Base-by-base conservation (phyloP, 2,888 invertebrate genomes). In the Nephrocerus scutellatus region DNA sequence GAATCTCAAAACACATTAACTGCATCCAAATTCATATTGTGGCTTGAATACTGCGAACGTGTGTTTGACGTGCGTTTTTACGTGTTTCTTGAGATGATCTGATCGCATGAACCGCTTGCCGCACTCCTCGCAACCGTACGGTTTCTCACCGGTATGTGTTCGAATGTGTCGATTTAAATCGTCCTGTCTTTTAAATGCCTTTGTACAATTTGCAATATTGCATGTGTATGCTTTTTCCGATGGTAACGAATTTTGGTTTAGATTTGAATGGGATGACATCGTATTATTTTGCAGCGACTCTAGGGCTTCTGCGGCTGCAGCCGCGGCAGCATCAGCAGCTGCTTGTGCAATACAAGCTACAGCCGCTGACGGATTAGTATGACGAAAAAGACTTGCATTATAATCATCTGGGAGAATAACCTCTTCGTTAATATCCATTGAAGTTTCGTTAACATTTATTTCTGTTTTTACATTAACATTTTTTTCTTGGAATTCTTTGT, bases 51-150 rank as follows among this genome's bases (percentile, higher is more conserved):
- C n/a, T n/a, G n/a, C n/a, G n/a, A n/a, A n/a, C n/a, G n/a, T n/a
- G n/a, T n/a, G n/a, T n/a, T 57, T 56, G 33, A 49, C 53, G 50
- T 62, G 62, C 35, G 60, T 60, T 45, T 61, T 61, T 29, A 62
- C 47, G 39, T 64, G 63, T 26, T 65, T 64, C 36, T 63, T 63
- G 10, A 64, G 52, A 35, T 64, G 63, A 46, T 64, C 63, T 41
- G 61, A 61, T 22, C 63, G 55, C 29, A 60, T 54, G 36, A 64
- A 64, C 9, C 59, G 54, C 16, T 60, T 57, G 20, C 54, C 52
- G 39, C 63, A 64, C 30, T 57, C 52, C 7, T 43, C 49, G 30
- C 63, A 64, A 15, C 50, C 52, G 29, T 53, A 64, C 3, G 63
- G 63, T 33, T 63, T 65, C 36, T 63, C 64, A 2, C 63, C 63